Conservation (phyloP, 2,888 invertebrate species). For the Habroteleia sp. region DNA sequence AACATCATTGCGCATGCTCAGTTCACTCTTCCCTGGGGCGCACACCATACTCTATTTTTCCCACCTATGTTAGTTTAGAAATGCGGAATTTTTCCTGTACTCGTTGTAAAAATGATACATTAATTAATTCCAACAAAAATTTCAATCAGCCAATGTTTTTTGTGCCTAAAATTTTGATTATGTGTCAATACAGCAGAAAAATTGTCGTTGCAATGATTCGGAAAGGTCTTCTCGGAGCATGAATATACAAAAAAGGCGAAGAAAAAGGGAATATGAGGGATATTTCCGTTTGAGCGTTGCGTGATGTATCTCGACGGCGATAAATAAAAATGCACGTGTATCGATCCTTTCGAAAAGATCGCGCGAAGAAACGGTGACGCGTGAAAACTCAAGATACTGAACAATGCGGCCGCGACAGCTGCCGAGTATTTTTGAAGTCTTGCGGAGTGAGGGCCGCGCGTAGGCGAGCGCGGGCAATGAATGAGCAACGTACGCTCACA, state of each 20-base stretch:
- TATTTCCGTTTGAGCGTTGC: constrained; percentile 43
- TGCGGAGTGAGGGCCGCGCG: constrained; percentile 52
- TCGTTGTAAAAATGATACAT: too few relatives aligned
- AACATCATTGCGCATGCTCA: too few relatives aligned
- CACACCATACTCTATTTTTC: too few relatives aligned
- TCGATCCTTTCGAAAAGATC: constrained; percentile 56
- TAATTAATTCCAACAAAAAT: too few relatives aligned
- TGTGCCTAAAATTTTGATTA: too few relatives aligned
- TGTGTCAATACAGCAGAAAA: too few relatives aligned
- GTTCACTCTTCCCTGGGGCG: too few relatives aligned
- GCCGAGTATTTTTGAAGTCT: constrained; percentile 53
- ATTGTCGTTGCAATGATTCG: too few relatives aligned
- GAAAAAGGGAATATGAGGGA: constrained; percentile 23
- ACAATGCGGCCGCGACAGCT: constrained; percentile 61
- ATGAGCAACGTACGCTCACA: constrained; percentile 47
- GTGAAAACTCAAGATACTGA: constrained; percentile 59
- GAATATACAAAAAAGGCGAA: constrained; percentile 24
- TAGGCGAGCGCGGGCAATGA: constrained; percentile 53
- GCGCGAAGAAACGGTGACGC: constrained; percentile 62
- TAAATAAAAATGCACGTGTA: constrained; percentile 62
- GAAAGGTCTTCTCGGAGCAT: constrained; percentile 12
- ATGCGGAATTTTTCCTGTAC: too few relatives aligned
- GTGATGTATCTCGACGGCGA: constrained; percentile 56
- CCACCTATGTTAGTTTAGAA: too few relatives aligned
- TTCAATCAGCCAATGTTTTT: too few relatives aligned